Evolutionary conservation across 2,797 vertebrate species (phyloP).

Genomic region (Anguilla marmorata): DNA sequence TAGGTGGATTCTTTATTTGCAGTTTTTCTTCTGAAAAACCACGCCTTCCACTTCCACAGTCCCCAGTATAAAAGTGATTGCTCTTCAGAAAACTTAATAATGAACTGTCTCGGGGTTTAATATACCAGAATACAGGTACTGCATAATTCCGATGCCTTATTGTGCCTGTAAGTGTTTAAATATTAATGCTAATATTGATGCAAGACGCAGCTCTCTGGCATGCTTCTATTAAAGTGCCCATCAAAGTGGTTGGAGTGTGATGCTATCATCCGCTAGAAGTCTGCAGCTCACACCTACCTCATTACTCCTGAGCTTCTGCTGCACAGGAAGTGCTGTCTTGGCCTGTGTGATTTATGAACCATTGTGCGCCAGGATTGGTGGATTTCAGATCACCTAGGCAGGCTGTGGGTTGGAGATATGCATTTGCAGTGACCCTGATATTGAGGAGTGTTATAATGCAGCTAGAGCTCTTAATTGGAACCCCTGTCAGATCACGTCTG

Average conservation of each 20-base stretch:
- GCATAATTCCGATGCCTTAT: neutral
- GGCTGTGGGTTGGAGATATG: neutral
- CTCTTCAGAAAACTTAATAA: neutral
- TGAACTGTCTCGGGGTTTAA: neutral
- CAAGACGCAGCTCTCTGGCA: neutral
- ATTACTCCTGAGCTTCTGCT: constrained; percentile 45
- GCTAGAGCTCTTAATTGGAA: neutral
- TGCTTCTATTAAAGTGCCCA: neutral
- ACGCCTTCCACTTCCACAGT: neutral
- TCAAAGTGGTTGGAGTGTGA: constrained; percentile 32
- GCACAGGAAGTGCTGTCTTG: neutral
- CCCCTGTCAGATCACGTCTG: neutral
- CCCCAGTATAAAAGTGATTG: neutral
- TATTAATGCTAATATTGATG: constrained; percentile 11
- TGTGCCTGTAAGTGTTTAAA: constrained; percentile 19
- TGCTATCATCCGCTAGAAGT: constrained; percentile 44
- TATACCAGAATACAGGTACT: neutral
- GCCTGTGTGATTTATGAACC: constrained; percentile 52
- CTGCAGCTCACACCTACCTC: constrained; percentile 36
- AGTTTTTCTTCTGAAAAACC: neutral
- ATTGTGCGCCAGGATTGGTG: constrained; percentile 7
- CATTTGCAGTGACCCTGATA: neutral
- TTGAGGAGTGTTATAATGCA: neutral
- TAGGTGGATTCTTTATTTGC: neutral
- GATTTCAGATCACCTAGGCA: neutral